Conservation (phyloP, 2,797 vertebrate species). For the Myotis daubentonii region DNA sequence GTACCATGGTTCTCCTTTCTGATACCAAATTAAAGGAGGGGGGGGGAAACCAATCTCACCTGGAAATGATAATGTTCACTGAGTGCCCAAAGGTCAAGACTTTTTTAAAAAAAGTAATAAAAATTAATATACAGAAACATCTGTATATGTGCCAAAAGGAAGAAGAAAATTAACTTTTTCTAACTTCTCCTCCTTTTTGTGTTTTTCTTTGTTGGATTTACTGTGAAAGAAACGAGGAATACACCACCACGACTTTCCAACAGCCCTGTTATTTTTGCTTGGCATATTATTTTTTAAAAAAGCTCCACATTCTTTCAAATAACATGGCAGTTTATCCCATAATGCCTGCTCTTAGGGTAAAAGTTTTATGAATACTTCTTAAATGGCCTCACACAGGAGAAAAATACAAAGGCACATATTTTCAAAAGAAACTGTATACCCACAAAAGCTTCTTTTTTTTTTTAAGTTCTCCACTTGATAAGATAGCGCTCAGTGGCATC, state of each 20-base stretch:
- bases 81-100: background rate
- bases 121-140: background rate
- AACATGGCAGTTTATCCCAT: slow-evolving; percentile 25
- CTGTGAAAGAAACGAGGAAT: background rate
- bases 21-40: background rate
- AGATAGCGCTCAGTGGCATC: background rate
- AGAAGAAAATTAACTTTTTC: background rate
- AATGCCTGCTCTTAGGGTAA: slow-evolving; percentile 51
- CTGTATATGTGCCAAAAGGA: background rate
- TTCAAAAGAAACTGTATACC: slow-evolving; percentile 10
- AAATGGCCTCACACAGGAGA: background rate
- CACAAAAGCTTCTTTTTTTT: background rate
- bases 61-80: background rate
- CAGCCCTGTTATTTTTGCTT: background rate
- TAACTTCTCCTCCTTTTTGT: background rate
- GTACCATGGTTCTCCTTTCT: background rate
- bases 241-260: slow-evolving; percentile 14
- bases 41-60: background rate
- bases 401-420: background rate
- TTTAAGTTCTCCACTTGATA: background rate
- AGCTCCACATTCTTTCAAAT: slow-evolving; percentile 31
- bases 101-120: too few species aligned
- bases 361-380: slow-evolving; percentile 38
- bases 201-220: slow-evolving; percentile 11
- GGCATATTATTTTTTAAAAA: background rate